A percentile compares a stretch with the other conserved stretches of the same genome.
Evolutionary conservation across 2,797 vertebrate species (phyloP).

Genomic region (Scomberomorus guttatus): DNA sequence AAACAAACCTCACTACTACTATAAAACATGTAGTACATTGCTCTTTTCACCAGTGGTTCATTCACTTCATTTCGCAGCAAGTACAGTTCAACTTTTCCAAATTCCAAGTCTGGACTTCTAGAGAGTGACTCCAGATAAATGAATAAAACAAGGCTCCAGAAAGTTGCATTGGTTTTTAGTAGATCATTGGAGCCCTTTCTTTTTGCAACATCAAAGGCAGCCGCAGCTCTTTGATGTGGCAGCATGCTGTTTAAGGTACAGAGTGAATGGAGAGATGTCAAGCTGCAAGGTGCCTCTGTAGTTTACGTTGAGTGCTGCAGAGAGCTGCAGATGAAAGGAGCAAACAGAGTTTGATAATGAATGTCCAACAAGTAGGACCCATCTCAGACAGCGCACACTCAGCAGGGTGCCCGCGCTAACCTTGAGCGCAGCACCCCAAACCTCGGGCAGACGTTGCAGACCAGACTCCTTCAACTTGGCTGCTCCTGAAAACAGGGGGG

Average conservation of each 20-base stretch:
- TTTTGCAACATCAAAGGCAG: constrained; percentile 96
- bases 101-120: constrained; percentile 58
- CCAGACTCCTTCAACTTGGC: constrained; percentile 75
- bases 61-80: constrained; percentile 33
- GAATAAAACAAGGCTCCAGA: constrained; percentile 86
- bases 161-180: constrained; percentile 94
- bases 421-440: constrained; percentile 83
- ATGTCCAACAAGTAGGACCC: constrained; percentile 95
- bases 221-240: constrained; percentile 95
- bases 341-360: constrained; percentile 97
- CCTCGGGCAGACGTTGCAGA: constrained; percentile 72
- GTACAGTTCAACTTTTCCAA: constrained; percentile 47
- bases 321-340: constrained; percentile 97
- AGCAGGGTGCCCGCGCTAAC: constrained; percentile 82
- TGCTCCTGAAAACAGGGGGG: constrained; percentile 57
- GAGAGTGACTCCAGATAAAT: constrained; percentile 69
- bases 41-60: constrained; percentile 1
- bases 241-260: constrained; percentile 99
- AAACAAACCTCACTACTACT: background rate
- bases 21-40: background rate
- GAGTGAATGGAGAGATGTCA: constrained; percentile 99
- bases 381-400: constrained; percentile 83
- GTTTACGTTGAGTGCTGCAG: constrained; percentile 96
- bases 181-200: constrained; percentile 97
- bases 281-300: constrained; percentile 99